Conservation (phyloP, 64 coral and sea anemone species). For the Cladopsammia gracilis region DNA sequence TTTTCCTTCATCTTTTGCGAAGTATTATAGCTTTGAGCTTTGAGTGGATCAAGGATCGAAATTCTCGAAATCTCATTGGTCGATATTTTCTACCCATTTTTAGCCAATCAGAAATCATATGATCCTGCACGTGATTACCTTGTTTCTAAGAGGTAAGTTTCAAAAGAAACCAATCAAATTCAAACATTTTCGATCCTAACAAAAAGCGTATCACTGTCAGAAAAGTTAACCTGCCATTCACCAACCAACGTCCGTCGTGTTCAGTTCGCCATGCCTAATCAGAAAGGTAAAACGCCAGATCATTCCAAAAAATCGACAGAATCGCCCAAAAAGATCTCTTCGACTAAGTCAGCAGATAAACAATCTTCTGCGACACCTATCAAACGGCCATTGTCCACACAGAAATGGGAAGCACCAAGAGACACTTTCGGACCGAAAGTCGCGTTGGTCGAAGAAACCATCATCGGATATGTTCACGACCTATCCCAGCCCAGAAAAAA, state of each 20-base stretch:
- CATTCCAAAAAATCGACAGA: slow-evolving; percentile 65
- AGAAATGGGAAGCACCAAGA: slow-evolving; percentile 67
- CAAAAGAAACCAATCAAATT: slow-evolving; percentile 62
- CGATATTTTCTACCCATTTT: background rate
- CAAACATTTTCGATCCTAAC: slow-evolving; percentile 70
- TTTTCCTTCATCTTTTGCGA: slow-evolving; percentile 26
- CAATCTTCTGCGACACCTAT: slow-evolving; percentile 49
- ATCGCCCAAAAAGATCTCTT: slow-evolving; percentile 77
- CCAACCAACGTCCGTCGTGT: slow-evolving; percentile 33
- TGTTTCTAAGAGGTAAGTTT: slow-evolving; percentile 47
- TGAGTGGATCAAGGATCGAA: slow-evolving; percentile 24
- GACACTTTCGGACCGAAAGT: slow-evolving; percentile 75
- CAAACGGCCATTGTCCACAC: slow-evolving; percentile 84
- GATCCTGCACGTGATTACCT: no score
- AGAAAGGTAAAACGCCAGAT: slow-evolving; percentile 51
- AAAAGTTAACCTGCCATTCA: slow-evolving; percentile 64
- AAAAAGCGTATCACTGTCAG: slow-evolving; percentile 51
- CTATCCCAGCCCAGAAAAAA: slow-evolving; percentile 83
- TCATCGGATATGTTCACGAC: slow-evolving; percentile 74
- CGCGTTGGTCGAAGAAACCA: slow-evolving; percentile 63
- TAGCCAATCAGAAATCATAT: slow-evolving; percentile 62
- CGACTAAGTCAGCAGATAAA: slow-evolving; percentile 75
- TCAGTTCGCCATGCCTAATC: slow-evolving; percentile 28
- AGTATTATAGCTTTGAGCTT: slow-evolving; percentile 30
- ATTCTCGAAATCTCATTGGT: slow-evolving; percentile 37